Conservation (phyloP, 2,113 vertebrate species). For the Calyptommatus sinebrachiatus region DNA sequence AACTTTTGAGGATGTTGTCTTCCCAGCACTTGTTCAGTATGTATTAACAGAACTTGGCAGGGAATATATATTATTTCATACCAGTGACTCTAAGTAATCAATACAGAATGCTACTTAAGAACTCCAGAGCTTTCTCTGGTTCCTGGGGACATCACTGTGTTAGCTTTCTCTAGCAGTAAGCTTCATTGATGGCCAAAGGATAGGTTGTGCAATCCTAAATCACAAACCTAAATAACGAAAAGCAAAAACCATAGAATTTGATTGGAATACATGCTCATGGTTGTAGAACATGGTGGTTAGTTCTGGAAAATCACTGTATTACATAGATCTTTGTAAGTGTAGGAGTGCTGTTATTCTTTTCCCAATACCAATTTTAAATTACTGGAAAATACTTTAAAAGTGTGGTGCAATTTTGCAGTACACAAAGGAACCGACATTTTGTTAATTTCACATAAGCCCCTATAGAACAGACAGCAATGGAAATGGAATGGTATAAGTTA, state of each 20-base stretch:
- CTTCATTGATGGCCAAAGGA: neutral
- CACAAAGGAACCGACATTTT: too few relatives aligned
- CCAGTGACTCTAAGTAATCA: neutral
- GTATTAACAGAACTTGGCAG: neutral
- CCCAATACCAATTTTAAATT: too few relatives aligned
- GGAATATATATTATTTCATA: neutral
- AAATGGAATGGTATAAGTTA: neutral
- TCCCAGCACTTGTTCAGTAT: neutral
- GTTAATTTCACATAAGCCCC: too few relatives aligned
- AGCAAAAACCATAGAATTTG: neutral
- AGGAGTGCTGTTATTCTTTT: too few relatives aligned
- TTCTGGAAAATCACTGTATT: too few relatives aligned
- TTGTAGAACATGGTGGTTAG: too few relatives aligned
- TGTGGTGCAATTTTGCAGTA: too few relatives aligned
- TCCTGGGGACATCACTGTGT: neutral
- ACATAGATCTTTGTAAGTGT: too few relatives aligned
- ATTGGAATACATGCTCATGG: neutral
- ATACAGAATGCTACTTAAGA: neutral
- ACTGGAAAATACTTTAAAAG: too few relatives aligned
- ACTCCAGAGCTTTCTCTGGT: neutral
- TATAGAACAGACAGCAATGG: too few relatives aligned
- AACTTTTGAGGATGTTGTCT: neutral
- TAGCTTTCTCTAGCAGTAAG: neutral
- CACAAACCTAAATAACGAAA: neutral
- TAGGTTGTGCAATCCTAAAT: neutral